Evolutionary conservation across 2,797 vertebrate genomes (phyloP), one percentile per base, ranked within the genome.

Genomic region (Brachymystax lenok): DNA sequence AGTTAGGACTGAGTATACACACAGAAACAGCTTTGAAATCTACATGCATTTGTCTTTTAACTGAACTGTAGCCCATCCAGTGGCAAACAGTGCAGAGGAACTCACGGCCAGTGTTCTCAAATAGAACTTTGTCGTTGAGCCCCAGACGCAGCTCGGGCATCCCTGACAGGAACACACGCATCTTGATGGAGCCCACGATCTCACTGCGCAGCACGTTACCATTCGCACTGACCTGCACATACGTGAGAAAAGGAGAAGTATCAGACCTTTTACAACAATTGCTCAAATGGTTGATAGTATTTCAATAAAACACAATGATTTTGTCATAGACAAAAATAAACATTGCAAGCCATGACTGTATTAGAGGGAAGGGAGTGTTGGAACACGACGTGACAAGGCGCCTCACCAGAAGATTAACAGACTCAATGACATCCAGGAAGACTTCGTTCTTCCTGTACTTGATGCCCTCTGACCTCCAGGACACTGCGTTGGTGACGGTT

Each of bases 31-130:
- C 52, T 56, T 56, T 56, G 52, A 56, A 56, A 19, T 56, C 14
- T 56, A 56, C 52, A 27, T 4, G 35, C 2, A 69, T 24, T 13
- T 69, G 33, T 24, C 68, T 69, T 46, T 69, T 69, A 40, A 21
- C 12, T 14, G 24, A 14, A 24, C 13, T 8, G 24, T 52, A 16
- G 17, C 7, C n/a, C 16, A 17, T 54, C 13, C 46, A 67, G 56
- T 59, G 56, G 5, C 17, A n/a, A 21, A 19, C 17, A 19, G 21
- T 14, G 46, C 19, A 40, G 30, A 28, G 56, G 52, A 84, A 98
- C 98, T 99, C 92, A 99, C 98, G 96, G 92, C 98, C 98, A 30
- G 98, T 99, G 78, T 99, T 99, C 85, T 99, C 98, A 68, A 99
- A 99, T 82, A 99, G 95, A 81, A 99, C 98, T 91, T 99, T 99